Evolutionary conservation across 2,888 invertebrate species (phyloP).

Genomic region (Criorhina ranunculi): DNA sequence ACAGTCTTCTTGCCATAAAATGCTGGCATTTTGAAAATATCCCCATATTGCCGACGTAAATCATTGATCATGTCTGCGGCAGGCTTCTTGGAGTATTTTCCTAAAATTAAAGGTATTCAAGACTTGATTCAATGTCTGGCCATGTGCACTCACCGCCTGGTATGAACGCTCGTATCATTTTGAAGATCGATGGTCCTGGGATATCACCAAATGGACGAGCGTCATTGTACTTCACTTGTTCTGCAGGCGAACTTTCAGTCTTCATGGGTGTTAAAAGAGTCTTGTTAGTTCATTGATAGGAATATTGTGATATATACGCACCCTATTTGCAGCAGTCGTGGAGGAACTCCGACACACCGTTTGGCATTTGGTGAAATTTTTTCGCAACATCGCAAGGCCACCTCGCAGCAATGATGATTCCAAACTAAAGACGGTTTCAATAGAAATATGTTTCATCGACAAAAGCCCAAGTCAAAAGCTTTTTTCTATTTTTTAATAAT

Average conservation of each 20-base stretch:
- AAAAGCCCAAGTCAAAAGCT: not conserved
- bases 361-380: not conserved
- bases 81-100: constrained; percentile 74
- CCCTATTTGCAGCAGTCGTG: not conserved
- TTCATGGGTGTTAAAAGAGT: not conserved
- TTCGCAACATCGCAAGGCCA: constrained; percentile 3
- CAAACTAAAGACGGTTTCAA: not conserved
- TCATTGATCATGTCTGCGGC: constrained; percentile 67
- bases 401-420: not conserved
- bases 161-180: constrained; percentile 63
- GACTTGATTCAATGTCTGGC: not conserved
- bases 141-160: constrained; percentile 77
- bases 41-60: constrained; percentile 79
- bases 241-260: not conserved
- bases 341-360: not conserved
- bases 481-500: not conserved
- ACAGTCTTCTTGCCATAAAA: constrained; percentile 79
- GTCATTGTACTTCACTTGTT: not conserved
- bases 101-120: not conserved
- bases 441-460: not conserved
- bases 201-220: constrained; percentile 67
- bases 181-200: constrained; percentile 67
- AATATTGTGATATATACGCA: not conserved
- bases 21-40: constrained; percentile 82
- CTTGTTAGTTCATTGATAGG: not conserved